Evolutionary conservation across 2,797 vertebrate species (phyloP).

Genomic region (Pristis pectinata): DNA sequence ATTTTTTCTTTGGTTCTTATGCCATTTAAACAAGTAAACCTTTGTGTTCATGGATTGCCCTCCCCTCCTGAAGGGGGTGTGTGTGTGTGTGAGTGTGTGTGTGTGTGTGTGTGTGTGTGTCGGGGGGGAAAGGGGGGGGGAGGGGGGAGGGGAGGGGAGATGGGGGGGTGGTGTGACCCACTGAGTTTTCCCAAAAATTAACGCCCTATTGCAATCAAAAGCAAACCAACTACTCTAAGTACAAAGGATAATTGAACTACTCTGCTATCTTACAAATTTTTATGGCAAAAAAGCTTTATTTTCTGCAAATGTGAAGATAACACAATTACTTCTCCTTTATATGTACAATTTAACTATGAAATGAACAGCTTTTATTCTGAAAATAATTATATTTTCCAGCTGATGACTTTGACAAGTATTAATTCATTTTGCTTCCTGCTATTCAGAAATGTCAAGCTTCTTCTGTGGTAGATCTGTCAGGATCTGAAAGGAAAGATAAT

Average conservation of each 20-base stretch:
- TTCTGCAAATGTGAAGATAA: not conserved
- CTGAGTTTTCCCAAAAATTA: not conserved
- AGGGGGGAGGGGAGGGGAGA: too few relatives aligned
- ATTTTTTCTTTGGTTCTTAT: too few relatives aligned
- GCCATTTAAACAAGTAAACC: too few relatives aligned
- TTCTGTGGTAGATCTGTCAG: constrained; percentile 22
- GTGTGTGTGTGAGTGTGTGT: too few relatives aligned
- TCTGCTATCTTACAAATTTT: not conserved
- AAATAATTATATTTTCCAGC: constrained; percentile 32
- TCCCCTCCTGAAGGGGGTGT: not conserved
- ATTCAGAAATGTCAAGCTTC: constrained; percentile 22
- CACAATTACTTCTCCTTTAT: constrained; percentile 4
- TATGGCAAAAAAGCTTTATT: constrained; percentile 4
- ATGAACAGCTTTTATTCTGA: constrained; percentile 13
- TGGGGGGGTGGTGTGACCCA: too few relatives aligned
- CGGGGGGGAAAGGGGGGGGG: too few relatives aligned
- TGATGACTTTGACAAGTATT: constrained; percentile 33
- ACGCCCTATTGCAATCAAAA: not conserved
- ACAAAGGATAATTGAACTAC: not conserved
- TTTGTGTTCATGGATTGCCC: too few relatives aligned
- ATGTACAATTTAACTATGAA: constrained; percentile 15
- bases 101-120: too few relatives aligned
- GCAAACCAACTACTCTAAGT: not conserved
- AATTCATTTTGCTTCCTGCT: constrained; percentile 32
- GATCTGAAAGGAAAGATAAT: constrained; percentile 20